These are phyloP conservation scores for Phallusia fumigata DNA, from an alignment of 23 tunicate species.

Conservation along the genomic window DNA sequence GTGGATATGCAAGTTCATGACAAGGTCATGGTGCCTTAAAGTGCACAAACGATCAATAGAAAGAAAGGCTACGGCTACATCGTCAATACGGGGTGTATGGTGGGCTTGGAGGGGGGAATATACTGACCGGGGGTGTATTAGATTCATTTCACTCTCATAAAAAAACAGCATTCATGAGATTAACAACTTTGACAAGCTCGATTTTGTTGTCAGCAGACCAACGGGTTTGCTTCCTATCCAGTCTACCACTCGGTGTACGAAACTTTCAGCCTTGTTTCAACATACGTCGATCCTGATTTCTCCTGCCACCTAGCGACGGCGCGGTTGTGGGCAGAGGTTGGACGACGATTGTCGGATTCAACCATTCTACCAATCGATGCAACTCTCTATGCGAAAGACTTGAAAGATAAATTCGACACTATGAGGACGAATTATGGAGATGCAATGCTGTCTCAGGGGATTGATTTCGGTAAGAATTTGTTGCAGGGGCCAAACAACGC, in stretches of 20 bases:
- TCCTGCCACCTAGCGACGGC: conserved; percentile 32
- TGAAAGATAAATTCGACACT: conserved; percentile 22
- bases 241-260: conserved; percentile 76
- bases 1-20: too few species aligned
- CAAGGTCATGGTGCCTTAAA: too few species aligned
- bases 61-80: too few species aligned
- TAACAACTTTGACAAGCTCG: too few species aligned
- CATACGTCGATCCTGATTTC: conserved; percentile 58
- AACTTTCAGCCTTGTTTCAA: conserved; percentile 42
- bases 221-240: not conserved
- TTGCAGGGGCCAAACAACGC: not conserved
- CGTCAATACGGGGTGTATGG: too few species aligned
- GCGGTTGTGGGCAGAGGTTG: conserved; percentile 28
- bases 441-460: not conserved
- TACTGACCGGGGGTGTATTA: too few species aligned
- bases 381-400: conserved; percentile 13
- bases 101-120: too few species aligned
- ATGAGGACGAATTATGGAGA: conserved; percentile 30
- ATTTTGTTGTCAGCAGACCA: not conserved
- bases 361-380: conserved; percentile 38
- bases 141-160: too few species aligned
- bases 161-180: too few species aligned
- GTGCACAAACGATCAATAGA: too few species aligned
- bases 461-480: not conserved
- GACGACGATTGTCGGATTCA: conserved; percentile 33